A percentile compares a stretch with the other conserved stretches of the same genome.
These are phyloP conservation scores for Microtus pennsylvanicus DNA, from an alignment of 2,113 vertebrate species.

Conservation along the genomic window DNA sequence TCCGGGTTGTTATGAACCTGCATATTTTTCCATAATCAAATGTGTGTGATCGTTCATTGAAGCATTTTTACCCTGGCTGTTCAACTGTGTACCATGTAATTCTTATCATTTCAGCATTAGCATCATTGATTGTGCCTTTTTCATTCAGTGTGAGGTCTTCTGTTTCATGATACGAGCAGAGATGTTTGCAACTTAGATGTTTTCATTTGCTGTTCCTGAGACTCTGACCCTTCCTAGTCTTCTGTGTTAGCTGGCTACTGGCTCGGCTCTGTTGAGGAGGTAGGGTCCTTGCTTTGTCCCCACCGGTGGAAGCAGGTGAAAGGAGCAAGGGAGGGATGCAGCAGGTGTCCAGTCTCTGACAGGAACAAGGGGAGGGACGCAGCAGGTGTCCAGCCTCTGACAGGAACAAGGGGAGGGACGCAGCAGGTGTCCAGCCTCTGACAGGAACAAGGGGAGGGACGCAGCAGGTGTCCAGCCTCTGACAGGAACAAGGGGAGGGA, in stretches of 20 bases:
- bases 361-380: background rate
- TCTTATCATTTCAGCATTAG: background rate
- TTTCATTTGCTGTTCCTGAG: background rate
- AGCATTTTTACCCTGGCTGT: slow-evolving; percentile 9
- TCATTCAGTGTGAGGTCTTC: background rate
- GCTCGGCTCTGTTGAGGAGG: background rate
- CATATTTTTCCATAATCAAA: background rate
- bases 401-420: background rate
- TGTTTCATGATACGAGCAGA: background rate
- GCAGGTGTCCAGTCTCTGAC: background rate
- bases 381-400: background rate
- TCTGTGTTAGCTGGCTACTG: background rate
- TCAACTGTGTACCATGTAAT: background rate
- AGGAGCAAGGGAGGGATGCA: background rate
- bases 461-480: background rate
- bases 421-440: background rate
- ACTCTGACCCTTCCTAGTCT: background rate
- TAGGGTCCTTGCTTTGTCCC: background rate
- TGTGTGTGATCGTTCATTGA: background rate
- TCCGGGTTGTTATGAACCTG: background rate
- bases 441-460: background rate
- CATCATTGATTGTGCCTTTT: background rate
- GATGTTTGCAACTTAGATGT: background rate
- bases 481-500: background rate
- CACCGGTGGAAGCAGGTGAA: background rate